Conservation (phyloP, 2,113 vertebrate species). For the Plecotus auritus region DNA sequence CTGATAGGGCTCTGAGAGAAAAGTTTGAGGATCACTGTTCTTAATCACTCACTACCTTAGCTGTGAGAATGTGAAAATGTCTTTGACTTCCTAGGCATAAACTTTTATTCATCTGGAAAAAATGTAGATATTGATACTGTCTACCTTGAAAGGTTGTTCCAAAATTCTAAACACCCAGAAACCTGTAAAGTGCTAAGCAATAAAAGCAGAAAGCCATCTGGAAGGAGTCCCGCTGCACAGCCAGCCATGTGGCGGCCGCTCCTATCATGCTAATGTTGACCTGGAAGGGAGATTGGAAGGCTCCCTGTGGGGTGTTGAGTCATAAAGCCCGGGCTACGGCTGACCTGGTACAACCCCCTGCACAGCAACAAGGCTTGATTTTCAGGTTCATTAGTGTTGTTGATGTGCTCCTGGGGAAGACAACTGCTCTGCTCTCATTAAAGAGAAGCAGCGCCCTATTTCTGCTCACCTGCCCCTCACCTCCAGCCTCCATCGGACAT, state of each 20-base stretch:
- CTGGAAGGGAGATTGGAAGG: not conserved
- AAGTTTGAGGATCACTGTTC: not conserved
- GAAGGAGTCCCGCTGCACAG: not conserved
- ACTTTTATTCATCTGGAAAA: not conserved
- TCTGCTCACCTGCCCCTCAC: conserved; percentile 3
- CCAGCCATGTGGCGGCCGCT: not conserved
- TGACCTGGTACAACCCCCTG: not conserved
- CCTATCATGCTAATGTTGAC: not conserved
- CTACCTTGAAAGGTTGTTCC: not conserved
- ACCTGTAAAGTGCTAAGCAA: not conserved
- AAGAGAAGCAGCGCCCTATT: not conserved
- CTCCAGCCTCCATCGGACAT: not conserved
- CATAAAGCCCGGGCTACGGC: not conserved
- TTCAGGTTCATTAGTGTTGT: conserved; percentile 6
- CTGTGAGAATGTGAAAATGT: not conserved
- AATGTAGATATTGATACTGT: not conserved
- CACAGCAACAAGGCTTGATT: not conserved
- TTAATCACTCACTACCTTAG: not conserved
- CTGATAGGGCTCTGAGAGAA: not conserved
- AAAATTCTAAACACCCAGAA: not conserved
- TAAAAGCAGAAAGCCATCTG: not conserved
- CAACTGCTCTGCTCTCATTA: not conserved
- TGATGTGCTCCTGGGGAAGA: not conserved
- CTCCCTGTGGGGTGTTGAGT: not conserved
- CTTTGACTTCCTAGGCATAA: not conserved